Conservation (phyloP, 2,113 vertebrate species). For the pig (Sus scrofa) region DNA sequence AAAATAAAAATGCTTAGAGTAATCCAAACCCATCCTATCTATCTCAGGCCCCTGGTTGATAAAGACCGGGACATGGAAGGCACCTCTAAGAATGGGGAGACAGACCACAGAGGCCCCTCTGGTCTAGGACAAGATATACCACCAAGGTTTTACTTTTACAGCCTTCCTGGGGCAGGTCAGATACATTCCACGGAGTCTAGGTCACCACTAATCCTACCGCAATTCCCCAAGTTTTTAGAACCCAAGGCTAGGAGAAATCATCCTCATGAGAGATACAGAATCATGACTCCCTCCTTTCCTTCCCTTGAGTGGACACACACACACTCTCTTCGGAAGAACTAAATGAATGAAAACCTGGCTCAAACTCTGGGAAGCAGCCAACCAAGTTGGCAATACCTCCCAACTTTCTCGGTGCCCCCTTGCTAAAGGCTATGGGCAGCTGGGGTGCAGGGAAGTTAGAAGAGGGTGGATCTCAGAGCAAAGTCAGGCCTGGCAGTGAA, state of each 20-base stretch:
- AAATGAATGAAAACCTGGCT: conserved; percentile 53
- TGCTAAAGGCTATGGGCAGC: background rate
- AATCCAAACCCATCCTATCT: background rate
- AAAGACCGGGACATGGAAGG: background rate
- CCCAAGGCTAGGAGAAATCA: background rate
- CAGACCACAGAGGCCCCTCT: background rate
- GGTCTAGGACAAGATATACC: background rate
- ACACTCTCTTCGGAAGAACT: background rate
- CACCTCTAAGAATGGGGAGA: background rate
- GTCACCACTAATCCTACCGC: background rate
- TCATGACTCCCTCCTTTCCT: background rate
- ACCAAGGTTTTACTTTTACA: background rate
- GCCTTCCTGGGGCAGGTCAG: background rate
- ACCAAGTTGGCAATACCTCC: background rate
- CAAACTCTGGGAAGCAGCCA: background rate
- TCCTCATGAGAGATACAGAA: background rate
- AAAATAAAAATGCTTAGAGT: background rate
- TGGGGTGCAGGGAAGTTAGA: background rate
- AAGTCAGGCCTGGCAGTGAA: background rate
- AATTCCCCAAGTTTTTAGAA: background rate
- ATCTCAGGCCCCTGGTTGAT: background rate
- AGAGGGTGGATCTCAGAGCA: background rate
- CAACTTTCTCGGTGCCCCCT: background rate
- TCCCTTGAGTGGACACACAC: background rate
- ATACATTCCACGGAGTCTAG: background rate